Evolutionary conservation across 2,888 invertebrate genomes (phyloP), one percentile per base, ranked within the genome.

Genomic region (Microctonus brassicae): DNA sequence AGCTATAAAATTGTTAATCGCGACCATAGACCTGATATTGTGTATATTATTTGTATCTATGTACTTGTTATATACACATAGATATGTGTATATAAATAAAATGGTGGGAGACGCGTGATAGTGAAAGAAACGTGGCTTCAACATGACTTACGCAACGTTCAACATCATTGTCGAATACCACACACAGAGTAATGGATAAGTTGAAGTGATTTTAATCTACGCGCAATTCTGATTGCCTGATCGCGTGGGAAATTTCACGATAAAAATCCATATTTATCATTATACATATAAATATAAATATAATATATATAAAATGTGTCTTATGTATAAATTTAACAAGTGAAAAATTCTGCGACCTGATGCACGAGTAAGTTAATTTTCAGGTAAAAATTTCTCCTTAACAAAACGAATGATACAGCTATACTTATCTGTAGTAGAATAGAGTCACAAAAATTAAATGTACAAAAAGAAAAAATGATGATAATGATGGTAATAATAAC

Each of bases 211-310:
- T 29, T 26, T 61, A 71, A 68, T 69, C 36, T 39, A 58, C 62
- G 69, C 76, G 72, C n/a, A n/a, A 76, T 76, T 72, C 75, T 63
- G 73, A 76, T 72, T 72, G 72, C 74, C 17, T 55, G 73, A 75
- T 72, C 76, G 76, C 76, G 76, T 76, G 76, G 76, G 76, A 76
- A 76, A 75, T 75, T 73, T 62, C 64, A 71, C 17, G 6, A 11
- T 29, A 29, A 24, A 7, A 20, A 36, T 34, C 9, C 36, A 17
- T 20, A 29, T 17, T 5, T 60, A 7, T 34, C 26, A 13, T n/a
- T 60, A 13, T 11, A 20, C 13, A 4, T 17, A 20, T 26, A 9
- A 24, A 24, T 13, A 7, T 7, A 1, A 1, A 29, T 10, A 57
- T 13, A 13, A 0, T 11, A 22, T 22, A 7, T 24, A 26, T n/a